Evolutionary conservation across 1,140 invertebrate species (phyloP), one percentile per base, ranked within the genome.

Genomic region (Rhyacophila brunnea): DNA sequence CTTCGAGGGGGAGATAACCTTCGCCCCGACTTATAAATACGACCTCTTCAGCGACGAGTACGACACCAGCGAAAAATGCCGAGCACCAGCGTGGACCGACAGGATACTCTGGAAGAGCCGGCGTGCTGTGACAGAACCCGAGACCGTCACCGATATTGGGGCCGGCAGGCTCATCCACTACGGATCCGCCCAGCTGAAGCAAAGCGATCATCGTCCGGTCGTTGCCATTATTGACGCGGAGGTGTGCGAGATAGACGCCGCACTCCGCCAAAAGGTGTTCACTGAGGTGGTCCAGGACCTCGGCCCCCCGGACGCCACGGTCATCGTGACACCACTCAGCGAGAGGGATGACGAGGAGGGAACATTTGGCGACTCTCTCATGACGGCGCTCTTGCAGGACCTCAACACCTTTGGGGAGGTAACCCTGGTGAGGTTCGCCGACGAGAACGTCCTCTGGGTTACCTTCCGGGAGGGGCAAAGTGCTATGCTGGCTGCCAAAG

Each of bases 1-100:
- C 71, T 81, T 87, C 48, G 98, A 99, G 81, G 97, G 94, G 1
- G 85, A 87, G 19, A 90, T 98, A 14, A 88, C 83, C 46, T 99
- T 99, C 77, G 81, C 92, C 15, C 98, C 98, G 1, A 99, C 97
- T 0, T 99, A 99, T 71, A 99, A 99, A 74, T 99, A 99, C 72
- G 98, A 99, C 81, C 75, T 98, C 32, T 99, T 99, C 74, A 97
- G 94, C 69, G 94, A 99, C 75, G 96, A 99, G 80, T 99, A 98
- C 73, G 98, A 99, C 72, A 99, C 97, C 0, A 98, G 96, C 74
- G 98, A 99, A 74, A 99, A 99, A 76, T 91, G 89, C 69, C 82
- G 96, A 43, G 89, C 93, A 23, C 98, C 98, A 0, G 96, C 98
- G 1, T 99, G 95, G 95, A 99, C 97, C 0, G 98, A 99, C 78